Percentiles rank a stretch among this genome's conserved stretches.
Conservation (phyloP, 2,888 invertebrate species). For the Xylota segnis region DNA sequence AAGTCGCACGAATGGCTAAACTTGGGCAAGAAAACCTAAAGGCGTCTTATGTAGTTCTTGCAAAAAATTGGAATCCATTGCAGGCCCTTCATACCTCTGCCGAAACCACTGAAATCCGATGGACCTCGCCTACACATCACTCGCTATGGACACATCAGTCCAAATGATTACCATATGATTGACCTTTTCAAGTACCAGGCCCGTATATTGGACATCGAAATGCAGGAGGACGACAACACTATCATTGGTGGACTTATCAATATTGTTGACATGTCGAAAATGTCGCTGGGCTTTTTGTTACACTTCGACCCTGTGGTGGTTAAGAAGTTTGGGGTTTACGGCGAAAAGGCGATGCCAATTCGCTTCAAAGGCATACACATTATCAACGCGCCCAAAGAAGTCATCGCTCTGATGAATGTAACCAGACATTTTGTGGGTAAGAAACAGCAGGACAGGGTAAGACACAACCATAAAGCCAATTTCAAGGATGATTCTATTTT, state of each 20-base stretch:
- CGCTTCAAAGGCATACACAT: constrained; percentile 86
- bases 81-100: constrained; percentile 79
- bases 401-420: constrained; percentile 85
- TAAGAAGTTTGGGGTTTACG: constrained; percentile 85
- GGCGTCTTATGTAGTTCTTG: no score
- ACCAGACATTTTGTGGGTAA: constrained; percentile 86
- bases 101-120: constrained; percentile 80
- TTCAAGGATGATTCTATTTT: no score
- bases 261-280: constrained; percentile 85
- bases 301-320: constrained; percentile 85
- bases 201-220: constrained; percentile 86
- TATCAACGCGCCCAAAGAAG: constrained; percentile 85
- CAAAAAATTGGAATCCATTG: not conserved
- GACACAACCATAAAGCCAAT: constrained; percentile 78
- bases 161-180: constrained; percentile 82
- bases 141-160: constrained; percentile 84
- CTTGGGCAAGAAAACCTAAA: constrained; percentile 84
- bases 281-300: constrained; percentile 85
- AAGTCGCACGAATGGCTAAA: constrained; percentile 78
- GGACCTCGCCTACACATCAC: constrained; percentile 84
- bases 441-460: constrained; percentile 86
- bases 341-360: constrained; percentile 86
- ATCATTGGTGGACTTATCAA: constrained; percentile 84
- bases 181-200: constrained; percentile 85
- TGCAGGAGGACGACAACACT: constrained; percentile 86